These are phyloP conservation scores for Pedionomus torquatus DNA, from an alignment of 2,113 vertebrate species.

Conservation along the genomic window DNA sequence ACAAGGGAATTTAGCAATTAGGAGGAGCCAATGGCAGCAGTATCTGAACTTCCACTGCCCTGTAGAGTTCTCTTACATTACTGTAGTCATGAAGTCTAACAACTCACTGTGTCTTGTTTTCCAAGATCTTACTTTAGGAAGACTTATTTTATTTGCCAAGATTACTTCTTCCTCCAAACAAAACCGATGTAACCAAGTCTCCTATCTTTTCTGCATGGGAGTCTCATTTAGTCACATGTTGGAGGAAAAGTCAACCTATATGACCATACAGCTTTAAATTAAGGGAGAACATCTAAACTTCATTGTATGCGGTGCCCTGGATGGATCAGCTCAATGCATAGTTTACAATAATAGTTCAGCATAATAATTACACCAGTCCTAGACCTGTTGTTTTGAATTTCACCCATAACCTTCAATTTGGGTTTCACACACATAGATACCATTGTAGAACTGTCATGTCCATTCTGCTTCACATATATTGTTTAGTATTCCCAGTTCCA, in stretches of 20 bases:
- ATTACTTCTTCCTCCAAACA: neutral
- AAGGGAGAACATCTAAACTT: slow-evolving; percentile 58
- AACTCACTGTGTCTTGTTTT: neutral
- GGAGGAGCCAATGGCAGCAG: neutral
- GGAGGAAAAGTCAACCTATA: neutral
- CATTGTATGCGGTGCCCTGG: slow-evolving; percentile 24
- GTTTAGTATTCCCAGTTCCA: slow-evolving; percentile 8
- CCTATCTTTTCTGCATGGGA: neutral
- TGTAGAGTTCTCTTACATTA: neutral
- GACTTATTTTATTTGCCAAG: neutral
- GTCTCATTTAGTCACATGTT: neutral
- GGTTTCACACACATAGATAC: neutral
- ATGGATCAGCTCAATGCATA: slow-evolving; percentile 39
- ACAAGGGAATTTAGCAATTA: neutral
- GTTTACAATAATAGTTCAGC: slow-evolving; percentile 26
- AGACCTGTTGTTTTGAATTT: slow-evolving; percentile 32
- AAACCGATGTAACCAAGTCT: neutral
- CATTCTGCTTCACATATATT: slow-evolving; percentile 7
- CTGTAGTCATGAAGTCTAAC: neutral
- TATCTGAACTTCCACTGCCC: neutral
- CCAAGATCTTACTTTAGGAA: neutral
- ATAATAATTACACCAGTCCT: slow-evolving; percentile 10
- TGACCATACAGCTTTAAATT: slow-evolving; percentile 42
- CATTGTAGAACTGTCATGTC: slow-evolving; percentile 42
- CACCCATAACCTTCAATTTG: slow-evolving; percentile 40